Evolutionary conservation across 2,888 invertebrate species (phyloP), one percentile per base, ranked within the genome.

Genomic region (Aethes cnicana): DNA sequence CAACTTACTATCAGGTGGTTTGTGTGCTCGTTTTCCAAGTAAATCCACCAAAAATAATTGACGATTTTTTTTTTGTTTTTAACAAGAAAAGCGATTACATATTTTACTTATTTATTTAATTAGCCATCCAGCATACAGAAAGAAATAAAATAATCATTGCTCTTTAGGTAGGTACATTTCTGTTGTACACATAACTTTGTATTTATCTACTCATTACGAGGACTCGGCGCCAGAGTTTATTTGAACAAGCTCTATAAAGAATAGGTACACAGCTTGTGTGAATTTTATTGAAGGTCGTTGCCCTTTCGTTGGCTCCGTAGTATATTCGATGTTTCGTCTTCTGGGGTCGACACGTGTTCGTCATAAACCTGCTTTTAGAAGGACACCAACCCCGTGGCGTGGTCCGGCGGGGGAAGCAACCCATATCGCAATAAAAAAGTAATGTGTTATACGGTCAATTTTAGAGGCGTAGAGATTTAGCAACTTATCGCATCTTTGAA

Each of bases 301-400:
- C 37, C 44, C 41, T 46, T 44, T 39, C 33, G 39, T 17, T 35
- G 26, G 44, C 21, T 43, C 37, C 18, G 50, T 65, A 62, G 66
- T 71, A 67, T 63, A 65, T 73, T 63, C 58, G 56, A 43, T 58
- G 58, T 61, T 60, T 59, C 64, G 63, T 68, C 68, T 72, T 68
- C 64, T 57, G 56, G 64, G 67, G 68, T 63, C 69, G 75, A 73
- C 85, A 87, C 86, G 86, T 87, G 88, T 81, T 69, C 63, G 74
- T 79, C 79, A 78, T 88, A 88, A 88, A 88, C 80, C 79, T 81
- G 78, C 74, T 81, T 83, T 83, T 77, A 81, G 75, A 73, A 71
- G 73, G 75, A 65, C 73, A 62, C 65, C 71, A 65, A 71, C 77
- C 75, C 73, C 72, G 58, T 64, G 65, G 69, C 65, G n/a, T n/a